Base-by-base conservation (phyloP, 2,888 invertebrate species). In the Pseudococcus viburni region DNA sequence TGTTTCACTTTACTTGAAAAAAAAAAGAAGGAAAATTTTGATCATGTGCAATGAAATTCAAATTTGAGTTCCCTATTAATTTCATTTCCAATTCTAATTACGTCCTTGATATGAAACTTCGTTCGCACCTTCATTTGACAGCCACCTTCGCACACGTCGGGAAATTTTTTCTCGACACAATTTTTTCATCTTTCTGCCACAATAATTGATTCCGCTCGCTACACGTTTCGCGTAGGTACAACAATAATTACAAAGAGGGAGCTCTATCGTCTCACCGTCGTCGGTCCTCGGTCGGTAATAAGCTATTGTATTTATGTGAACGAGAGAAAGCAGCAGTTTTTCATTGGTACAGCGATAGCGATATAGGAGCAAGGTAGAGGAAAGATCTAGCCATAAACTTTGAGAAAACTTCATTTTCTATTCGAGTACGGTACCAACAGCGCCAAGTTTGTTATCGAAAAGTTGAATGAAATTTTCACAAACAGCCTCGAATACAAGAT, bases 401-500 rank as follows among this genome's bases (percentile, higher is more conserved):
- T 33, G 59, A 33, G 55, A 85, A 85, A 85, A 85, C 55, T 85
- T 85, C 51, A 51, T 85, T 85, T 85, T 85, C 51, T 85, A 55
- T 85, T 85, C 55, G 85, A 85, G 59, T 85, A 85, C 59, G 59
- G 85, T 85, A 55, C 42, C 46, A 55, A 51, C 55, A 33, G 51
- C 19, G 48, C 84, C 42, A 85, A 85, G 85, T 85, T 85, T 85
- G 48, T 51, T 51, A 85, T 85, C 85, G 85, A 48, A 85, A 85
- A 85, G 85, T 85, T 85, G 85, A 85, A 85, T 33, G 55, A 85
- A 85, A 85, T 85, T 85, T 85, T 85, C 85, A 51, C 85, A 85
- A 55, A 48, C 55, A 51, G 85, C 51, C 85, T 51, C 55, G 51
- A 33, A 48, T 51, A 85, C 33, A 33, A 55, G 84, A 85, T 55